Base-by-base conservation (phyloP, 2,797 vertebrate species). In the Malurus splendens region DNA sequence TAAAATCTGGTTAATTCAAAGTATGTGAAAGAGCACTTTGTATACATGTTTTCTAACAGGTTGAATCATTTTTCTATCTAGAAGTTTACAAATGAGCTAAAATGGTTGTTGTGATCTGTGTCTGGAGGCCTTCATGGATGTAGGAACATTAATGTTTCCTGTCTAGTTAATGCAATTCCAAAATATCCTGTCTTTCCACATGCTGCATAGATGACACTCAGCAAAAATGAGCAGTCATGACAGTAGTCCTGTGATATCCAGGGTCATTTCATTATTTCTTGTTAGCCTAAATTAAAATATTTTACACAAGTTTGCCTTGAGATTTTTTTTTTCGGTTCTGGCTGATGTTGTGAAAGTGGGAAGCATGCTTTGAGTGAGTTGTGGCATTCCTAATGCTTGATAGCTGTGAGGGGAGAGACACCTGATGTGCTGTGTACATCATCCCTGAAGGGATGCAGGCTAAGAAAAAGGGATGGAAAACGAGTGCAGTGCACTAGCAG, bases 231-330 rank as follows among this genome's bases (percentile, higher is more conserved):
- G 54, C 60, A 57, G 60, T 76, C 51, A 27, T 54, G 45, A 59
- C 68, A 82, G 17, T 55, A 76, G 50, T 77, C 47, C 60, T 75
- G 22, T 65, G 45, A 59, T 92, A 22, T 80, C 33, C 19, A 68
- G 66, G 66, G 25, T 57, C 20, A 24, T 84, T 70, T 76, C 30
- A 36, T 74, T 8, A 12, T 59, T 87, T 72, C 52, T 73, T 86
- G 19, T 33, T 89, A 90, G 86, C 28, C 70, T 62, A 81, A 87
- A 92, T 93, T 93, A 94, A 95, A 95, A 59, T 86, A 82, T 90
- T 95, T 91, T 73, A 44, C 56, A 79, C 45, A 79, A 90, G 87
- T 92, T 92, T 90, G 87, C 70, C 54, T 92, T 88, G 79, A 47
- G 42, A 17, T 82, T 85, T 54, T 82, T 76, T 59, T 66, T 85